Conservation (phyloP, 2,113 vertebrate genomes). For the Ellobius talpinus region DNA sequence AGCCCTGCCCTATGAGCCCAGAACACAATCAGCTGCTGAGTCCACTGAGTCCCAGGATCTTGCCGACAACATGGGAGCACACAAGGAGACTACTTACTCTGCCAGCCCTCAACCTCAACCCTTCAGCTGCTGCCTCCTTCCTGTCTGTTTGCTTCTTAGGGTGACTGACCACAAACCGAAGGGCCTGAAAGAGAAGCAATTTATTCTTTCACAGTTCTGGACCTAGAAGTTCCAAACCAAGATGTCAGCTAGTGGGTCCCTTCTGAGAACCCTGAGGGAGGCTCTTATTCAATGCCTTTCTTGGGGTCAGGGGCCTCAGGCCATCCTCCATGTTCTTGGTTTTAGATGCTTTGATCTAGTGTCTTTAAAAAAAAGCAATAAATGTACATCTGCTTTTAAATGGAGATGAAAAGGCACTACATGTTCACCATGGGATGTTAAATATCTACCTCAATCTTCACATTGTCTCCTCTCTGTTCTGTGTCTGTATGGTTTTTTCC, state of each 20-base stretch:
- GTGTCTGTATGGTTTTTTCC: background rate
- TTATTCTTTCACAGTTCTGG: background rate
- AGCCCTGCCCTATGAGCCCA: background rate
- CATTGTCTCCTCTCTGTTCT: background rate
- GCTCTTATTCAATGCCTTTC: background rate
- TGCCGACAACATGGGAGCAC: background rate
- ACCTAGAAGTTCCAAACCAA: background rate
- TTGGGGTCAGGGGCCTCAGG: background rate
- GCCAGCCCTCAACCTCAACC: background rate
- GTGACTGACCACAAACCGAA: background rate
- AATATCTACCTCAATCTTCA: background rate
- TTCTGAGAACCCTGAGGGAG: background rate
- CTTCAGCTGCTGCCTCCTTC: background rate
- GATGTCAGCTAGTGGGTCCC: background rate
- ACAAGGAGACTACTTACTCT: background rate
- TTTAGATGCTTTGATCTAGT: rapidly evolving
- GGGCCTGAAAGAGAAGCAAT: background rate
- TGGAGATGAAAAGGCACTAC: background rate
- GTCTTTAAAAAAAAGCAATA: background rate
- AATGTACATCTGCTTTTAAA: background rate
- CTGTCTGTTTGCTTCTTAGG: background rate
- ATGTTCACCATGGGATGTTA: background rate
- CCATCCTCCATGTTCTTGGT: background rate
- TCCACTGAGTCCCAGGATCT: background rate
- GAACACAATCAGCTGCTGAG: background rate